Evolutionary conservation across 2,888 invertebrate species (phyloP).

Genomic region (Drosophila emarginata): DNA sequence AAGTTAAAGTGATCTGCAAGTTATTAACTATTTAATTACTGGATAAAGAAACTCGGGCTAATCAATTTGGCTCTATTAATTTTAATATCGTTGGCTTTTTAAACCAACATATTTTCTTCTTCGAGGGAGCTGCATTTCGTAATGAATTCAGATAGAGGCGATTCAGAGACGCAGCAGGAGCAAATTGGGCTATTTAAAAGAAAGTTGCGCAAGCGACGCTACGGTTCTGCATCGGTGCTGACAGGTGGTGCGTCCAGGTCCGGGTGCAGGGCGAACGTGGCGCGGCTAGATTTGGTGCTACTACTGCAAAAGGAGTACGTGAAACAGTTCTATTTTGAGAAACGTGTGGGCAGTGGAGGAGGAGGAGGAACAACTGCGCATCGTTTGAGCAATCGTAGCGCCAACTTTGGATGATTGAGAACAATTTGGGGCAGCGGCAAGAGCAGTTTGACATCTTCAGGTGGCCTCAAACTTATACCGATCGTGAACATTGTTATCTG

Average conservation of each 20-base stretch:
- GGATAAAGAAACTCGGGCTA: neutral
- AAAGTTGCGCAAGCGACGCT: conserved; percentile 55
- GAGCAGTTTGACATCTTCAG: conserved; percentile 35
- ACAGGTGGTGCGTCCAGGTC: conserved; percentile 12
- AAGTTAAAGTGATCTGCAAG: neutral
- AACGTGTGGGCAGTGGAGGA: conserved; percentile 80
- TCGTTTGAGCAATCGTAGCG: conserved; percentile 19
- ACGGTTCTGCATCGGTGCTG: conserved; percentile 22
- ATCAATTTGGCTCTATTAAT: neutral
- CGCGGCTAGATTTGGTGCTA: conserved; percentile 50
- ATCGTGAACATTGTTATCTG: neutral
- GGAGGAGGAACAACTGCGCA: conserved; percentile 4
- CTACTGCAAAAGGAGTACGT: conserved; percentile 77
- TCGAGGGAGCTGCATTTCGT: conserved; percentile 56
- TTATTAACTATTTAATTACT: neutral
- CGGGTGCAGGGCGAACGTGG: conserved; percentile 21
- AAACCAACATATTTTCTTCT: conserved; percentile 26
- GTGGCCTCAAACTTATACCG: neutral
- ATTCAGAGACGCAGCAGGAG: conserved; percentile 54
- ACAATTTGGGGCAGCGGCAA: conserved; percentile 44
- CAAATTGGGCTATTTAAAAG: conserved; percentile 64
- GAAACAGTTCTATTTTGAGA: conserved; percentile 80
- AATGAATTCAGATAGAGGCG: conserved; percentile 76
- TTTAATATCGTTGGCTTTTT: conserved; percentile 16
- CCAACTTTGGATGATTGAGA: conserved; percentile 71